Evolutionary conservation across 2,888 invertebrate genomes (phyloP), one percentile per base, ranked within the genome.

Genomic region (Thymelicus acteon): DNA sequence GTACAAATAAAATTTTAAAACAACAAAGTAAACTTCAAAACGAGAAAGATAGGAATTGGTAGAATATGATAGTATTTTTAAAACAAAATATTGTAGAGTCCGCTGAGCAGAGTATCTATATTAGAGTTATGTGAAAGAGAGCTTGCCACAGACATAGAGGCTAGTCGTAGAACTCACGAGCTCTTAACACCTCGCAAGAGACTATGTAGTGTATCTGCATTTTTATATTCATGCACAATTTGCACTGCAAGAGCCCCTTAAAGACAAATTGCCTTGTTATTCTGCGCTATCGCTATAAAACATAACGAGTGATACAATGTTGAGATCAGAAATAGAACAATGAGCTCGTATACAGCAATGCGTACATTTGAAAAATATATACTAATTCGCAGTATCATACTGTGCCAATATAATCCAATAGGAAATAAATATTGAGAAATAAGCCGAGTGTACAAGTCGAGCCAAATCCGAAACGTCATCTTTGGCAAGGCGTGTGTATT

Each of bases 141-240:
- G 24, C 12, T 54, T 12, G 1, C 12, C 24, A n/a, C 7, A 54
- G 24, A 24, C 0, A 31, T 31, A 19, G 31, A 31, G 31, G 12
- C 5, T 24, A 24, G 12, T 10, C 31, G 13, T 6, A 31, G 57
- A 57, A 7, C 57, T 57, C 7, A 57, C 13, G 37, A 8, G 13
- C 13, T 37, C 31, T 37, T 7, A 57, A 37, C 31, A 19, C 31
- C 57, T 57, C 57, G 13, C 7, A 31, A 37, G 31, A 57, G 6
- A 57, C 57, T 57, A 19, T 19, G 37, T 31, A 54, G 31, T 37
- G 12, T 57, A 13, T 54, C 54, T 54, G 54, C 54, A 54, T 37
- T 57, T 57, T 37, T 69, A 72, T 73, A 75, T 75, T 77, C 72
- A 73, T 72, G 73, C 73, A 72, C 73, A 74, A 68, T 72, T 69